Evolutionary conservation across 2,888 invertebrate genomes (phyloP).

Genomic region (Eugnorisma glareosa): DNA sequence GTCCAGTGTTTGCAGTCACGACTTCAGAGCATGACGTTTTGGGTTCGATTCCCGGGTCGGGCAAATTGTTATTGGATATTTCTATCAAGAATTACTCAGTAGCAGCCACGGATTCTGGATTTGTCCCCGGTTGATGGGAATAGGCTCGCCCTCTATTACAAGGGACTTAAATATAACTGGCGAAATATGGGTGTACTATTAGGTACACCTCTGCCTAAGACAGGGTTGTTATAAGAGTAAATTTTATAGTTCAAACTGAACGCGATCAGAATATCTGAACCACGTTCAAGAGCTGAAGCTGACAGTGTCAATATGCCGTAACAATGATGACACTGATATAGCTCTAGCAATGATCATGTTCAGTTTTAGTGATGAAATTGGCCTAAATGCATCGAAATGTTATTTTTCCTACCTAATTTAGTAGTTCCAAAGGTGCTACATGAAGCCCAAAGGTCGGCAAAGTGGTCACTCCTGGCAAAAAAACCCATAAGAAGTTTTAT

Average conservation of each 20-base stretch:
- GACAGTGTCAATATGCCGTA: background rate
- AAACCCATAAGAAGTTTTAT: slow-evolving; percentile 5
- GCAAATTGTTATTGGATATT: too few species aligned
- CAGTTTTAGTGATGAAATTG: background rate
- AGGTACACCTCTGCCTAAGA: too few species aligned
- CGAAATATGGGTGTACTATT: too few species aligned
- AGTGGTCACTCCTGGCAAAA: background rate
- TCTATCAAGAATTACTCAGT: too few species aligned
- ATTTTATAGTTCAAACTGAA: background rate
- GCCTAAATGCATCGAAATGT: background rate
- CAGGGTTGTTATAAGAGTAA: too few species aligned
- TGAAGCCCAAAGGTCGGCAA: background rate
- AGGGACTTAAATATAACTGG: too few species aligned
- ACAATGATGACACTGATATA: background rate
- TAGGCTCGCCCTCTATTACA: too few species aligned
- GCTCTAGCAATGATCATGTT: background rate
- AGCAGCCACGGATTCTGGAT: too few species aligned
- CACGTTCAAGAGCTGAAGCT: background rate
- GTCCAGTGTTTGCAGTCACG: background rate
- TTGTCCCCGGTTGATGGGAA: too few species aligned
- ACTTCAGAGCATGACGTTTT: too few species aligned
- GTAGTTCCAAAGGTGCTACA: background rate
- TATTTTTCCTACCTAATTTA: background rate
- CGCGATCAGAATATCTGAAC: background rate
- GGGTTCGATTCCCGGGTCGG: too few species aligned